Base-by-base conservation (phyloP, 2,797 vertebrate species). In the Schizothorax lantsangensis region DNA sequence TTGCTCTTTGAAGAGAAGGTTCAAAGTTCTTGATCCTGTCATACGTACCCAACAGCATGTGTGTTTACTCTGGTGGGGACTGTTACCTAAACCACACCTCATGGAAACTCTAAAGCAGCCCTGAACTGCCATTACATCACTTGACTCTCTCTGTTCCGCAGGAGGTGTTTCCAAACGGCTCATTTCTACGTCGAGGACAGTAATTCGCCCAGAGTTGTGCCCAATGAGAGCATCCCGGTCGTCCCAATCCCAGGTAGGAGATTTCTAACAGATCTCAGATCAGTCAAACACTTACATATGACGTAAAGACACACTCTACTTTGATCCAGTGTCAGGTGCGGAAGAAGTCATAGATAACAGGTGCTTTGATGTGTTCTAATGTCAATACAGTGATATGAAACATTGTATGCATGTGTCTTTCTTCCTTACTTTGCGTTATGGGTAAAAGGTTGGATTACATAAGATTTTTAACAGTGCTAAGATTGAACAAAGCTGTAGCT, bases 181-280 rank as follows among this genome's bases (percentile, higher is more conserved):
- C 97, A 99, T 93, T 97, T 99, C 93, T 97, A 98, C 68, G 97
- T 98, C 91, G 98, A 99, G 82, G 98, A 99, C 93, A 97, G 96
- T 94, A 96, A 88, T 79, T 98, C 97, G 5, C 96, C 97, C 38
- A 93, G 97, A 87, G 97, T 98, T 92, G 97, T 98, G 87, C 95
- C 97, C 91, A 97, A 97, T 94, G 97, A 98, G 91, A 97, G 93
- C 85, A 96, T 96, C 88, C 96, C 97, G 57, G 95, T 97, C 91
- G 96, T 97, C 91, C 94, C 97, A 86, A 98, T 99, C 90, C 97
- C 97, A 94, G 98, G 98, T 99, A 96, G 96, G 94, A 90, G 14
- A 12, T 64, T 45, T 79, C 80, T 69, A 78, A 45, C 72, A 57
- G 21, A 75, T 79, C 43, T 73, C n/a, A 30, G 68, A 73, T 64